A percentile compares a stretch with the other conserved stretches of the same genome.
phyloP scores from a whole-genome alignment of 2,797 vertebrate species.

The Anguilla obscura region DNA sequence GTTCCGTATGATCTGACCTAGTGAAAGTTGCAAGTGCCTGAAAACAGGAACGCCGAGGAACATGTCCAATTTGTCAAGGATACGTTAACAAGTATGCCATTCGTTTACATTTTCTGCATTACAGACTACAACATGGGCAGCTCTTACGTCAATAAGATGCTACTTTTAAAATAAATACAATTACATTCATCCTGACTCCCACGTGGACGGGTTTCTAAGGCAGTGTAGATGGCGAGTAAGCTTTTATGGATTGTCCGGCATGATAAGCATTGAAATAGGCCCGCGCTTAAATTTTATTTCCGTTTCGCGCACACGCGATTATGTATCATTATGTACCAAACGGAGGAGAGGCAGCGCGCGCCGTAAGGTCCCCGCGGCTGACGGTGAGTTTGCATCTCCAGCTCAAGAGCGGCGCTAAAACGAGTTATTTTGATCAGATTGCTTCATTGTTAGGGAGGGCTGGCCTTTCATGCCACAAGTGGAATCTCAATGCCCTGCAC shows the following conservation, averaged over 20 bases:
- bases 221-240: constrained; percentile 1
- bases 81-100: neutral
- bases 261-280: neutral
- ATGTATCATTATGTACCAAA: constrained; percentile 32
- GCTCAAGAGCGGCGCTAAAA: constrained; percentile 27
- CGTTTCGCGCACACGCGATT: constrained; percentile 17
- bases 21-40: neutral
- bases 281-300: constrained; percentile 30
- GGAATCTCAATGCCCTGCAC: constrained; percentile 33
- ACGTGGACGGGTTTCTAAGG: neutral
- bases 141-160: neutral
- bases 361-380: constrained; percentile 7
- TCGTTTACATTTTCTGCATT: constrained; percentile 2
- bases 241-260: constrained; percentile 7
- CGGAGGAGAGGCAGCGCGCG: constrained; percentile 14
- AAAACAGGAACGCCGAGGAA: neutral
- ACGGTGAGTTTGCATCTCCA: constrained; percentile 4
- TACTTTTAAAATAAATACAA: constrained; percentile 3
- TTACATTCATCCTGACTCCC: neutral
- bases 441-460: constrained; percentile 33
- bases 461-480: constrained; percentile 35
- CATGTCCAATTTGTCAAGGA: neutral
- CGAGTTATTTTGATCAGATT: constrained; percentile 35
- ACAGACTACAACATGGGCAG: neutral
- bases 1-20: neutral